phyloP scores from a whole-genome alignment of 92 coral and sea anemone species.

The Epizoanthus scotinus region DNA sequence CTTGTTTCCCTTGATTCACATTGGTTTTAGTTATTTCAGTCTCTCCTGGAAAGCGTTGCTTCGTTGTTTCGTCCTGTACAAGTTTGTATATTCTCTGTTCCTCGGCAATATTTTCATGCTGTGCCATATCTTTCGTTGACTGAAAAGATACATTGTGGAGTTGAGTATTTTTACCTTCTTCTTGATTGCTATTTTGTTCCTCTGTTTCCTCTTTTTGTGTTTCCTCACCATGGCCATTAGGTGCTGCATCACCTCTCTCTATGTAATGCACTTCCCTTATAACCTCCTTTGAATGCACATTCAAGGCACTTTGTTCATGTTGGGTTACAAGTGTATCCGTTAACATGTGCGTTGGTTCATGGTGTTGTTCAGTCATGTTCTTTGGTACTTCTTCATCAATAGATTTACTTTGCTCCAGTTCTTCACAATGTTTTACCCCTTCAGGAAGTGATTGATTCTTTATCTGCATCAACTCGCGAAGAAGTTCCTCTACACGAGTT shows the following conservation, averaged over 20 bases:
- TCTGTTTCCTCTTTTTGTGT: too few species aligned
- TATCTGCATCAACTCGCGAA: constrained; percentile 69
- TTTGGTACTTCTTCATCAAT: constrained; percentile 22
- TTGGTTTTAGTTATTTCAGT: not conserved
- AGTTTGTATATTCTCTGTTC: too few species aligned
- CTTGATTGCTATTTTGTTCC: not conserved
- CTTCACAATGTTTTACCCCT: constrained; percentile 58
- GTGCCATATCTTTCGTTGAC: too few species aligned
- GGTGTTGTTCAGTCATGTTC: constrained; percentile 23
- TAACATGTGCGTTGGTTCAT: constrained; percentile 13
- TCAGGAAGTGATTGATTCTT: constrained; percentile 69
- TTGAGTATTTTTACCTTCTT: not conserved
- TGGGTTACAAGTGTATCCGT: constrained; percentile 2
- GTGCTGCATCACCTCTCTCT: not conserved
- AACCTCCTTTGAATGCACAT: not conserved
- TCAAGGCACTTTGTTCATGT: constrained; percentile 2
- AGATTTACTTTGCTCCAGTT: constrained; percentile 45
- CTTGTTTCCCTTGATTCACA: too few species aligned
- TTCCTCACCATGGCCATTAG: not conserved
- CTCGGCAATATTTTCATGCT: too few species aligned
- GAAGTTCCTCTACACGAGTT: constrained; percentile 66
- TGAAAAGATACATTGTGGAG: not conserved
- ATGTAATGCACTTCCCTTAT: not conserved
- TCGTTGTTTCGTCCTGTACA: not conserved
- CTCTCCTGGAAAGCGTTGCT: not conserved